phyloP scores from a whole-genome alignment of 2,888 invertebrate species.

The Hymenopus coronatus region DNA sequence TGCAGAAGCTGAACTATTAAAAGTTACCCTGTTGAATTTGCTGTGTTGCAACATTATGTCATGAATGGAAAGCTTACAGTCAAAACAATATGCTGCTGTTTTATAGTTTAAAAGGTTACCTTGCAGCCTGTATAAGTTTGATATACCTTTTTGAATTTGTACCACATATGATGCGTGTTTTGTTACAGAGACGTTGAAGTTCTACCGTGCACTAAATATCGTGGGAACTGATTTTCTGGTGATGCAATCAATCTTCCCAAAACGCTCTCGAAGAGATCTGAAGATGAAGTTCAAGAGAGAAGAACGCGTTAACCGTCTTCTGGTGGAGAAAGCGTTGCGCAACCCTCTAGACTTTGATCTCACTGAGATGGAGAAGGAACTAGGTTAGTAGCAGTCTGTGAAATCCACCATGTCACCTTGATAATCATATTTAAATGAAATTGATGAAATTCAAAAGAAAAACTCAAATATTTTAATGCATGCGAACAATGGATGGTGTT shows the following conservation, averaged over 20 bases:
- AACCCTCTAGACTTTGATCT: constrained; percentile 68
- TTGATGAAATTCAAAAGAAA: too few relatives aligned
- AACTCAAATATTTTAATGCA: too few relatives aligned
- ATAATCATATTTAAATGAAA: too few relatives aligned
- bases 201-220: constrained; percentile 84
- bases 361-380: constrained; percentile 57
- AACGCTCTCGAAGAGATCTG: constrained; percentile 73
- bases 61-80: too few relatives aligned
- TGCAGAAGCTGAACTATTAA: too few relatives aligned
- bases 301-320: constrained; percentile 69
- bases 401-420: too few relatives aligned
- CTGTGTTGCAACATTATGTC: too few relatives aligned
- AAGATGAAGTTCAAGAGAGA: constrained; percentile 93
- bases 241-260: constrained; percentile 80
- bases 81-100: too few relatives aligned
- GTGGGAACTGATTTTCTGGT: constrained; percentile 91
- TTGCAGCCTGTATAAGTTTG: too few relatives aligned
- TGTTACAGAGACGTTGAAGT: constrained; percentile 74
- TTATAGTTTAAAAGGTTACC: too few relatives aligned
- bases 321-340: constrained; percentile 73
- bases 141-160: background rate
- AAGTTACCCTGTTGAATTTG: too few relatives aligned
- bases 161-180: background rate
- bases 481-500: too few relatives aligned
- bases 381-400: constrained; percentile 43